Evolutionary conservation across 2,888 invertebrate genomes (phyloP), one percentile per base, ranked within the genome.

Genomic region (Sycophila texana): DNA sequence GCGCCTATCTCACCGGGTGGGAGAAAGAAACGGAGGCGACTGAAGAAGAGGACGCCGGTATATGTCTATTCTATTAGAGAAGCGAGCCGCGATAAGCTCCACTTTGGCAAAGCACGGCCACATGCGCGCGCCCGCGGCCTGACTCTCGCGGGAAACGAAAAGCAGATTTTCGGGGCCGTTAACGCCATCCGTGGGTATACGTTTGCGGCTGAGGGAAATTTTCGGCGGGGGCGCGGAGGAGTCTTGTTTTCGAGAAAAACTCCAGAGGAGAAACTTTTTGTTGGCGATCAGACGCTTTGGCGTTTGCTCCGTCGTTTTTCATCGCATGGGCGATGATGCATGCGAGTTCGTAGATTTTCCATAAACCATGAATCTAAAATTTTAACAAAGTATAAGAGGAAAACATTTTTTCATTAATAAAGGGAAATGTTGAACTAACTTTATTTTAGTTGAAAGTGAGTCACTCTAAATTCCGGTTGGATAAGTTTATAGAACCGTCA

Each of bases 41-140:
- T 16, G 60, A 53, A 63, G 65, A 68, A 74, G 78, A 73, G 74
- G 75, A 65, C n/a, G 63, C 74, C 30, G 20, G 1, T 2, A 82
- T 82, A 82, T 83, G 82, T 81, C 82, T 86, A 88, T 87, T 88
- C 88, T 87, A 88, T 88, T 88, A 88, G 85, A 84, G 83, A 72
- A 83, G 79, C 77, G 83, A 77, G 78, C 82, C 70, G 83, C 84
- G 89, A 89, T 89, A 89, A 89, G 87, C 88, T 87, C 85, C 86
- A 84, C 85, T 87, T 86, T 86, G 86, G 83, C 82, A 81, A 85
- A 86, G 81, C 82, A 83, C 81, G 4, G 18, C 16, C 4, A 22
- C 10, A n/a, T 0, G 70, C 39, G 63, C n/a, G 63, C 39, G 47
- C 57, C 51, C 49, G 61, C 73, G 14, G 20, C 39, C 66, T 53